These are phyloP conservation scores for Callorhinus ursinus DNA, from an alignment of 2,113 vertebrate genomes.

Conservation along the genomic window DNA sequence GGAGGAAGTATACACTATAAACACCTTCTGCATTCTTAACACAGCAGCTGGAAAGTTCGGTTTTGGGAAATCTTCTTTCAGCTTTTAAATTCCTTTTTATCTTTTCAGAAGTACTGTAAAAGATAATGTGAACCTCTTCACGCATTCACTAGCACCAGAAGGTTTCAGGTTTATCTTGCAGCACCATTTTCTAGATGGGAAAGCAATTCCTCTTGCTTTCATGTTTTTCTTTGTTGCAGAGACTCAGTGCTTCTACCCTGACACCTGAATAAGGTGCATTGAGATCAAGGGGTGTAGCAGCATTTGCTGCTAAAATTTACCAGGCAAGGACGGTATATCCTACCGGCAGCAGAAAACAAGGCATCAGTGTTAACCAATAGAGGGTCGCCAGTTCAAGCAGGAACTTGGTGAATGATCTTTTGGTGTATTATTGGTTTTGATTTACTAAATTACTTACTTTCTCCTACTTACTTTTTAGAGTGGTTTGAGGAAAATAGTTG, in stretches of 20 bases:
- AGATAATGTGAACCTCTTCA: constrained; percentile 21
- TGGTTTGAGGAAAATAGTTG: neutral
- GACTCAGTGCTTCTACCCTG: constrained; percentile 64
- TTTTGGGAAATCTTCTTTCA: constrained; percentile 46
- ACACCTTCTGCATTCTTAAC: constrained; percentile 70
- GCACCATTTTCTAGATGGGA: neutral
- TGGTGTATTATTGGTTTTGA: too few species aligned
- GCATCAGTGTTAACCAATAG: neutral
- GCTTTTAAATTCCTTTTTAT: constrained; percentile 56
- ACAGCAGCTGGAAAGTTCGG: neutral
- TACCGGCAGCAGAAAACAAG: neutral
- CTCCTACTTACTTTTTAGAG: neutral
- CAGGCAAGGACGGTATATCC: neutral
- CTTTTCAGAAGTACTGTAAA: constrained; percentile 46
- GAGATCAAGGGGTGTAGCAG: neutral
- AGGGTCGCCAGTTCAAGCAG: constrained; percentile 6
- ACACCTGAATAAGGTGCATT: constrained; percentile 52
- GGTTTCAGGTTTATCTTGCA: neutral
- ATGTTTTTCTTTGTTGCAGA: constrained; percentile 28
- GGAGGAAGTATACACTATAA: constrained; percentile 53
- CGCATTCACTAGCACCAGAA: neutral
- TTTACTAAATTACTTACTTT: neutral
- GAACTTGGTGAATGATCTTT: neutral
- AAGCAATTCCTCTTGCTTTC: constrained; percentile 50
- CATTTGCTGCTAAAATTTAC: neutral